phyloP scores from a whole-genome alignment of 2,888 invertebrate genomes.

The Morpho deidamia region DNA sequence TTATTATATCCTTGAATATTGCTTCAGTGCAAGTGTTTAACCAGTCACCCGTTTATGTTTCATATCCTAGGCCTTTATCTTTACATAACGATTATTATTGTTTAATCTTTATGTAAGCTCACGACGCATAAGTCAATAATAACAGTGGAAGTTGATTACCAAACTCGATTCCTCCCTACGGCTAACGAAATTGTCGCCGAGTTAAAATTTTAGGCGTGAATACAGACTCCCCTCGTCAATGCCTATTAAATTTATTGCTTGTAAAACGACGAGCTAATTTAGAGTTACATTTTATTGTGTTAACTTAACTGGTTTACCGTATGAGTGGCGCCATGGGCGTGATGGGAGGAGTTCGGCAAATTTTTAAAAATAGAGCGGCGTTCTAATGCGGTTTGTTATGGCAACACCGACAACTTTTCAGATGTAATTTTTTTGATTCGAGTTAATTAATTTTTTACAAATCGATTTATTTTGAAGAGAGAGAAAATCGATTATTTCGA shows the following conservation, averaged over 20 bases:
- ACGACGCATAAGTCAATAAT: constrained; percentile 42
- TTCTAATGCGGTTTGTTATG: not conserved
- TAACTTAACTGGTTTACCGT: constrained; percentile 64
- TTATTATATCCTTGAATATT: too few species aligned
- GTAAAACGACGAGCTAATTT: constrained; percentile 77
- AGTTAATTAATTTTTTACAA: too few species aligned
- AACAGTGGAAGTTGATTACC: constrained; percentile 55
- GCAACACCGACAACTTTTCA: not conserved
- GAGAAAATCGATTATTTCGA: too few species aligned
- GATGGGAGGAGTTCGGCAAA: constrained; percentile 45
- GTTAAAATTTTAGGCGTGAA: constrained; percentile 61
- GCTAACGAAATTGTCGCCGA: constrained; percentile 61
- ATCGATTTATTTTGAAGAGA: too few species aligned
- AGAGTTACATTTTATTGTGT: constrained; percentile 73
- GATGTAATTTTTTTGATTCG: too few species aligned
- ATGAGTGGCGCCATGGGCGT: constrained; percentile 54
- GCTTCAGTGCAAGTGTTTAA: too few species aligned
- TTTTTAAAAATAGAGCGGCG: constrained; percentile 15
- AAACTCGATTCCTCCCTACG: constrained; percentile 45
- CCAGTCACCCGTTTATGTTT: too few species aligned
- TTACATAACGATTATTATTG: too few species aligned
- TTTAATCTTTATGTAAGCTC: not conserved
- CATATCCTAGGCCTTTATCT: too few species aligned
- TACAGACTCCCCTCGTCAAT: constrained; percentile 41
- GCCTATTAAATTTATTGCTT: constrained; percentile 75